These are phyloP conservation scores for Microctenopoma steveboyesi DNA, from an alignment of 2,797 vertebrate genomes.

Conservation along the genomic window DNA sequence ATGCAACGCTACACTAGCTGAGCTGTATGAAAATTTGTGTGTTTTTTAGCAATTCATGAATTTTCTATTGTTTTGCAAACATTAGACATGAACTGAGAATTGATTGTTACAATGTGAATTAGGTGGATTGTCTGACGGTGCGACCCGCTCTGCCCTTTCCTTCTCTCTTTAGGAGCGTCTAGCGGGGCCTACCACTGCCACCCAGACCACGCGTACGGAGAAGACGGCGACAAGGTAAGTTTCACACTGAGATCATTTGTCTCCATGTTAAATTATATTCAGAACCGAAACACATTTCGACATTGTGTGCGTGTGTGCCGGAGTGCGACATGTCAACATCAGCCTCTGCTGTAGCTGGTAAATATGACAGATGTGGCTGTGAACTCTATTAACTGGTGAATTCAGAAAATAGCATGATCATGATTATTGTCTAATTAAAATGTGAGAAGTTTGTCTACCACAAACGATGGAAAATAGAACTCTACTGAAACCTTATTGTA, in stretches of 20 bases:
- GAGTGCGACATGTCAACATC: not conserved
- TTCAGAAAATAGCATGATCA: not conserved
- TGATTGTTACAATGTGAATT: not conserved
- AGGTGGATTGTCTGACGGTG: not conserved
- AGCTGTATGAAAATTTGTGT: not conserved
- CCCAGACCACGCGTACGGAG: constrained; percentile 91
- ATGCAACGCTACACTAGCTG: not conserved
- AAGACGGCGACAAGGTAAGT: constrained; percentile 94
- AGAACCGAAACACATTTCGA: not conserved
- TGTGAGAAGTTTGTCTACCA: not conserved
- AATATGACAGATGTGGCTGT: not conserved
- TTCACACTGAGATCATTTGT: constrained; percentile 9
- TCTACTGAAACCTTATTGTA: not conserved
- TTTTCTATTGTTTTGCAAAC: not conserved
- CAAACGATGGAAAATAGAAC: not conserved
- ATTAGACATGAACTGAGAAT: not conserved
- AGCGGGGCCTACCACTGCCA: constrained; percentile 91
- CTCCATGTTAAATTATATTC: not conserved
- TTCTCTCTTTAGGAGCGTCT: constrained; percentile 86
- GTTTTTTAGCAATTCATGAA: not conserved
- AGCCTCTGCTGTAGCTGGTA: not conserved
- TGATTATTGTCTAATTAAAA: not conserved
- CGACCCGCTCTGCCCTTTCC: not conserved
- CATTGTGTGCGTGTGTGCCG: not conserved
- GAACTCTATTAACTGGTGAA: not conserved